Base-by-base conservation (phyloP, 2,888 invertebrate species). In the Meandrusa payeni region DNA sequence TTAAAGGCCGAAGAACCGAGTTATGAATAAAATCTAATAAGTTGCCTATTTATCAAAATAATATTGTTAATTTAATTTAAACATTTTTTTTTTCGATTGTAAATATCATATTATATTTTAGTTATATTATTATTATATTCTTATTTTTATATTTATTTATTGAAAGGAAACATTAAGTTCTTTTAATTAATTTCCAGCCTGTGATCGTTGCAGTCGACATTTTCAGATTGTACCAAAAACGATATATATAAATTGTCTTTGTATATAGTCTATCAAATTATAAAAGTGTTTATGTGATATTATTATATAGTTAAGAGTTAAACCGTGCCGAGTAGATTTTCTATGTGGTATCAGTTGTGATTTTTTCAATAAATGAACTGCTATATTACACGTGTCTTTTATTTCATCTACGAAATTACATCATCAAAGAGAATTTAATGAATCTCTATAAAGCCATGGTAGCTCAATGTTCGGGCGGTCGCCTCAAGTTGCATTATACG, bases 291-390 rank as follows among this genome's bases (percentile, higher is more conserved):
- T 82, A 85, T 86, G 86, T 86, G 86, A 86, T 86, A 85, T 80
- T 83, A 80, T 41, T 76, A 69, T 82, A 83, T 82, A 82, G 73
- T 76, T 87, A 86, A 87, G 86, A 82, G 78, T 82, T 86, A 86
- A 86, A 83, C 85, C 81, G 86, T 87, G 86, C 86, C 87, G 85
- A 86, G 77, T 86, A 87, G 87, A 80, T 86, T 87, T 87, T 87
- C 83, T 86, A 87, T 86, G 78, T 86, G 87, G 87, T 86, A 86
- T 86, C 78, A 82, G 86, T 87, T 86, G 85, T 87, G 85, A 82
- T 81, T 85, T 85, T 82, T 81, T 76, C 71, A 81, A 83, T 86
- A 86, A 86, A 87, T 59, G 66, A 77, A 79, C 76, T 81, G 78
- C 79, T 78, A 82, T 81, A 56, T 59, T 57, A 51, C 49, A 44